Evolutionary conservation across 2,113 vertebrate genomes (phyloP), one percentile per base, ranked within the genome.

Genomic region (Nestor notabilis): DNA sequence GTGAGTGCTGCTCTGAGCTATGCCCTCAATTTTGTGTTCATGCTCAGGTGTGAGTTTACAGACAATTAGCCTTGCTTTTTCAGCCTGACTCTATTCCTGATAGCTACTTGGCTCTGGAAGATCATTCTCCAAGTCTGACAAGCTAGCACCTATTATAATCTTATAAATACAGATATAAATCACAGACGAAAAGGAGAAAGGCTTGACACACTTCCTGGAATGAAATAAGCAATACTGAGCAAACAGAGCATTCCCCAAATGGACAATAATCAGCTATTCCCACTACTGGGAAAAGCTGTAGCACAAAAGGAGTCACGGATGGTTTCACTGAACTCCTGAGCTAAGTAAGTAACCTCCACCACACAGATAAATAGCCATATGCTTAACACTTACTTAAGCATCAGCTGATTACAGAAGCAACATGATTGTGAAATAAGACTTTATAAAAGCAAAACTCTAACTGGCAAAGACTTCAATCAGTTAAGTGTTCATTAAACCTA

Each of bases 31-130:
- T 94, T 66, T 63, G 44, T 69, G 35, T 37, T 90, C 4, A 2
- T 63, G 79, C 76, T 89, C 80, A 79, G 90, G 80, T 96, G 87
- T 81, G 86, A 93, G 77, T 81, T 94, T 74, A 90, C 46, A 85
- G 87, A 87, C 58, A 83, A 91, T 80, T 83, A 70, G 70, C 50
- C 46, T 53, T 56, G 47, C n/a, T 56, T 63, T 44, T 93, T 80
- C 85, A 88, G 82, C 82, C 61, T 76, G 18, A 56, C 49, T 75
- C 29, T 33, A 20, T 72, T 83, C 75, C 63, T 89, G 60, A 68
- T 43, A 79, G 74, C 39, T 58, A 50, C 68, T 29, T 35, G 76
- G 86, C 65, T 88, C 74, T 52, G 25, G 70, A 87, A 76, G 76
- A 68, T 84, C 69, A 74, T 35, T 94, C 69, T 64, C 29, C 44